Conservation (phyloP, 1,140 invertebrate species). For the Aphelenchoides fujianensis region DNA sequence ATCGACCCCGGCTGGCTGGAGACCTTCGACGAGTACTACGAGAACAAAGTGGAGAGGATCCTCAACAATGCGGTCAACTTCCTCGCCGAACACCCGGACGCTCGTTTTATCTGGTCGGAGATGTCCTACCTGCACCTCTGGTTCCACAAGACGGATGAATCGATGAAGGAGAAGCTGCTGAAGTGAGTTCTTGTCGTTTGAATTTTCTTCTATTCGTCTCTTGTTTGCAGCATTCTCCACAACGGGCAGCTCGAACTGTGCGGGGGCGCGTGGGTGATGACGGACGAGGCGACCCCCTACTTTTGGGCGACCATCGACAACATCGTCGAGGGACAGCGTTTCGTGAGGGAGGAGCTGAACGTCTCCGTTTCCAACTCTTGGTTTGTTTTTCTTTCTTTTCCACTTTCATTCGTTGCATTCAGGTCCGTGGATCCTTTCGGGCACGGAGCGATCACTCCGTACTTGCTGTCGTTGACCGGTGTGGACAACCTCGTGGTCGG, state of each 20-base stretch:
- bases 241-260: conserved; percentile 37
- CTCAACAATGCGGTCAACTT: conserved; percentile 31
- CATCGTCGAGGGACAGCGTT: conserved; percentile 39
- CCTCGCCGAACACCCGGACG: conserved; percentile 31
- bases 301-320: conserved; percentile 48
- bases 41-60: conserved; percentile 34
- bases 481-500: conserved; percentile 40
- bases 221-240: conserved; percentile 25
- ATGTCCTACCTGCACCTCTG: conserved; percentile 43
- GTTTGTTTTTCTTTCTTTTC: conserved; percentile 17
- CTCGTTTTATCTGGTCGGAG: conserved; percentile 49
- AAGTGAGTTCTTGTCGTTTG: conserved; percentile 22
- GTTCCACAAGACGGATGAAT: conserved; percentile 20
- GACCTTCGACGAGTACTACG: conserved; percentile 48
- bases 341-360: conserved; percentile 28
- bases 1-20: conserved; percentile 44
- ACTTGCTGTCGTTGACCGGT: conserved; percentile 31
- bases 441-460: conserved; percentile 41
- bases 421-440: conserved; percentile 49
- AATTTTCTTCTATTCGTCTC: no score
- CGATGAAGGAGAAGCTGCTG: conserved; percentile 13
- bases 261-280: conserved; percentile 49
- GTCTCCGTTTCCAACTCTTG: conserved; percentile 37
- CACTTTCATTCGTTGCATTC: conserved; percentile 10
- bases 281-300: conserved; percentile 47